Evolutionary conservation across 2,797 vertebrate species (phyloP).

Genomic region (Adrianichthys oophorus): DNA sequence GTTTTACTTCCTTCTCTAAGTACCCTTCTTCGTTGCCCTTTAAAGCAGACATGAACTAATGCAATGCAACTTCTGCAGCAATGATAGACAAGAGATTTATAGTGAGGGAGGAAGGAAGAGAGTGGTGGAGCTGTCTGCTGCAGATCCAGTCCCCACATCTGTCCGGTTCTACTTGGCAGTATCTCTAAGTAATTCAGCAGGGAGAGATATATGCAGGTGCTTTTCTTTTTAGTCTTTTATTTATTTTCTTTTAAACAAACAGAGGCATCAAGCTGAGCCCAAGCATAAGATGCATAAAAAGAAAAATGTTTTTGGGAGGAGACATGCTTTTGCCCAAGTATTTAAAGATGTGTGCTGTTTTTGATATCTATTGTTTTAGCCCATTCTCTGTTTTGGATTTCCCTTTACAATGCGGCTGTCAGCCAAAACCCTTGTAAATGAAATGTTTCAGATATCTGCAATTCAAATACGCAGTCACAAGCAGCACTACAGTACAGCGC

Average conservation of each 20-base stretch:
- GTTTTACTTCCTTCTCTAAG: slow-evolving; percentile 15
- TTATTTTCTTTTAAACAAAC: slow-evolving; percentile 34
- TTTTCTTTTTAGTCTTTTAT: slow-evolving; percentile 28
- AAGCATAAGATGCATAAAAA: slow-evolving; percentile 56
- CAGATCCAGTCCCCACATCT: slow-evolving; percentile 71
- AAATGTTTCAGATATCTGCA: slow-evolving; percentile 5
- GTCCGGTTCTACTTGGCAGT: slow-evolving; percentile 73
- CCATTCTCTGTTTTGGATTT: slow-evolving; percentile 27
- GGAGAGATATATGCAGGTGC: slow-evolving; percentile 72
- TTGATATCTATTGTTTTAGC: slow-evolving; percentile 23
- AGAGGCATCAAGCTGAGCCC: slow-evolving; percentile 69
- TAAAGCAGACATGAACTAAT: slow-evolving; percentile 61
- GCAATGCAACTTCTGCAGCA: slow-evolving; percentile 51
- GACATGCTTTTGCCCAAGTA: slow-evolving; percentile 28
- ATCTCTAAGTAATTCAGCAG: slow-evolving; percentile 66
- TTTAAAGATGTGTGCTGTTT: slow-evolving; percentile 48
- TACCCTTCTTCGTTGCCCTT: slow-evolving; percentile 52
- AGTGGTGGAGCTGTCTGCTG: slow-evolving; percentile 72
- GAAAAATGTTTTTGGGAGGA: slow-evolving; percentile 61
- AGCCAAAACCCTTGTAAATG: slow-evolving; percentile 9
- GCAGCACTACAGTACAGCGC: not conserved
- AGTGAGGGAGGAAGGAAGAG: slow-evolving; percentile 56
- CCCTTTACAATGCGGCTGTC: slow-evolving; percentile 19
- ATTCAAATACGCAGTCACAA: not conserved
- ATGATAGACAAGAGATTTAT: slow-evolving; percentile 72